Conservation (phyloP, 2,888 invertebrate genomes). For the Julus scanicus region DNA sequence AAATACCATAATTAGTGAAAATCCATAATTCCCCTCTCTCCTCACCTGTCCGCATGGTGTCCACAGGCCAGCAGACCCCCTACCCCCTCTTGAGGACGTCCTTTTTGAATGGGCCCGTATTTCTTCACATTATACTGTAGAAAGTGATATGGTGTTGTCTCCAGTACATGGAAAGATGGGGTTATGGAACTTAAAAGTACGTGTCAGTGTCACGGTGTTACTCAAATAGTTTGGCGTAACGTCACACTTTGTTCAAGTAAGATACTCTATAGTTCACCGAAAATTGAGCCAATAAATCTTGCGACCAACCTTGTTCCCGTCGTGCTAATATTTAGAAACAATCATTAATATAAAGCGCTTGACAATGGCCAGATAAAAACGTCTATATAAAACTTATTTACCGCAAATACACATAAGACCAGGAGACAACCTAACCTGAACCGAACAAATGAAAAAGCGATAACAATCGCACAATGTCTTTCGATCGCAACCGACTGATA, state of each 20-base stretch:
- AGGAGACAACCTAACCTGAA: background rate
- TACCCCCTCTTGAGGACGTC: no score
- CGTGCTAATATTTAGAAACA: background rate
- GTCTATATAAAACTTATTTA: background rate
- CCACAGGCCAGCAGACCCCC: no score
- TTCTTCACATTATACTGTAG: no score
- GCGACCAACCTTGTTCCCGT: background rate
- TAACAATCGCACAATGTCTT: constrained; percentile 46
- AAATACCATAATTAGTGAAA: no score
- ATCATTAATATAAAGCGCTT: constrained; percentile 1
- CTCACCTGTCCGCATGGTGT: no score
- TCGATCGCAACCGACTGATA: constrained; percentile 24
- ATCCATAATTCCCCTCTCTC: no score
- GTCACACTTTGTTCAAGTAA: background rate
- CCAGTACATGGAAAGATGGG: no score
- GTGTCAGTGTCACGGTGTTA: no score
- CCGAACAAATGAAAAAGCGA: constrained; percentile 4
- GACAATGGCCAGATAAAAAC: constrained; percentile 25
- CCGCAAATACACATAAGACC: constrained; percentile 2
- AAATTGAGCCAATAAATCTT: background rate
- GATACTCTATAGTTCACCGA: background rate
- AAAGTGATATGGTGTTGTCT: no score
- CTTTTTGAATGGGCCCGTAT: no score
- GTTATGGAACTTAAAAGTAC: no score
- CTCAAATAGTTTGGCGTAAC: no score